phyloP scores from a whole-genome alignment of 2,888 invertebrate genomes.

The Pseudococcus jackbeardsleyi region DNA sequence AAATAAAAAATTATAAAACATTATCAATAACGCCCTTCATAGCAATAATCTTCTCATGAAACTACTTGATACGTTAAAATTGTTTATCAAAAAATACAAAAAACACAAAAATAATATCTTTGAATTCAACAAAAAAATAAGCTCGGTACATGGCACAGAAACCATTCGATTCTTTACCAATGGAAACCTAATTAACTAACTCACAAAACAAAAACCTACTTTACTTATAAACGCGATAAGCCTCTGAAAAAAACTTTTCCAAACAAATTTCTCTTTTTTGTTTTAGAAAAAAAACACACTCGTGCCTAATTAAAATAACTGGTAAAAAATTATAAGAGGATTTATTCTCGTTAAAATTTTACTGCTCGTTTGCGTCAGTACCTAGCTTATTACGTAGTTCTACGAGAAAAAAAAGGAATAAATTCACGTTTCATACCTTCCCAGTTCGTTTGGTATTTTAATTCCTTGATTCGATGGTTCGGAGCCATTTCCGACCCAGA shows the following conservation, averaged over 20 bases:
- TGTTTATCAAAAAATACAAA: no score
- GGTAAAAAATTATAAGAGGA: neutral
- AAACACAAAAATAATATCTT: neutral
- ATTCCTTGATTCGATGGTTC: slow-evolving; percentile 85
- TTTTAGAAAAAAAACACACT: neutral
- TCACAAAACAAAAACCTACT: neutral
- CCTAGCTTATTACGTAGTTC: neutral
- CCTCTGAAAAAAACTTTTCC: neutral
- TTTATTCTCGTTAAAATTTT: neutral
- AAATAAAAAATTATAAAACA: no score
- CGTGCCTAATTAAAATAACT: neutral
- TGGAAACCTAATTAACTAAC: neutral
- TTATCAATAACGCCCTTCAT: no score
- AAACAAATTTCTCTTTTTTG: neutral
- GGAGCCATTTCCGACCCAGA: slow-evolving; percentile 92
- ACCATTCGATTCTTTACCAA: neutral
- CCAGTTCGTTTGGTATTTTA: slow-evolving; percentile 92
- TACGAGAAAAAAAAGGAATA: neutral
- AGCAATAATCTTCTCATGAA: no score
- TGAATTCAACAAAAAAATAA: neutral
- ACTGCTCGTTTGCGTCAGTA: neutral
- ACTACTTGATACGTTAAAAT: no score
- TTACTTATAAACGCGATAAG: neutral
- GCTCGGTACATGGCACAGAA: neutral
- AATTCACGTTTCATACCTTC: slow-evolving; percentile 73